phyloP scores from a whole-genome alignment of 2,888 invertebrate species.

The Drosophila algonquin region DNA sequence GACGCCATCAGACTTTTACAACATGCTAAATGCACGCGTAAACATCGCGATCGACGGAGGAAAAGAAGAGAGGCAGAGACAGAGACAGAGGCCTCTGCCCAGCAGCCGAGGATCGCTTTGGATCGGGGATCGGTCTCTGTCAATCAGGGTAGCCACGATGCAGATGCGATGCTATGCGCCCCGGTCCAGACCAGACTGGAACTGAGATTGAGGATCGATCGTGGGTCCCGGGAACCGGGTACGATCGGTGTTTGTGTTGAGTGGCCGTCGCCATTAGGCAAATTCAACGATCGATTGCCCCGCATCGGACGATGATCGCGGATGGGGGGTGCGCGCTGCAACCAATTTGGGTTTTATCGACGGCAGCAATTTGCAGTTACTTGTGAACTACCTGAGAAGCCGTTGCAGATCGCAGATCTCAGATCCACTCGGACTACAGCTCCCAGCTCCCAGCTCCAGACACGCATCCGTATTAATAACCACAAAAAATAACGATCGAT shows the following conservation, averaged over 20 bases:
- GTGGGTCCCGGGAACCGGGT: constrained; percentile 4
- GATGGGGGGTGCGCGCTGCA: constrained; percentile 46
- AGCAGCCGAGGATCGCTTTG: constrained; percentile 15
- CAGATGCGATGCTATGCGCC: constrained; percentile 7
- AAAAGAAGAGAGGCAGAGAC: constrained; percentile 16
- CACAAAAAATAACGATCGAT: constrained; percentile 81
- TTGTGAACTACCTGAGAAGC: constrained; percentile 83
- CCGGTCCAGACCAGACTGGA: constrained; percentile 20
- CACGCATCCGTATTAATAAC: constrained; percentile 75
- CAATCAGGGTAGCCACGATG: constrained; percentile 56
- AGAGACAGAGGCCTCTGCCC: background rate
- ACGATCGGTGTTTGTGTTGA: constrained; percentile 75
- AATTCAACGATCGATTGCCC: constrained; percentile 78
- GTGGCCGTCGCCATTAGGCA: constrained; percentile 81
- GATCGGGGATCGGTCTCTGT: constrained; percentile 56
- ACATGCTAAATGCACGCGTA: constrained; percentile 83
- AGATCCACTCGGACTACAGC: constrained; percentile 40
- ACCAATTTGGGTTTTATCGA: constrained; percentile 77
- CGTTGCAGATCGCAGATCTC: constrained; percentile 56
- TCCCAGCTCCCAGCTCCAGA: constrained; percentile 21
- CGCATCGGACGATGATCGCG: constrained; percentile 55
- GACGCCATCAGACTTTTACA: constrained; percentile 83
- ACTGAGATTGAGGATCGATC: constrained; percentile 18
- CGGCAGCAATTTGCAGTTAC: constrained; percentile 83
- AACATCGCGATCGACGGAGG: constrained; percentile 57